Evolutionary conservation across 2,888 invertebrate genomes (phyloP), one percentile per base, ranked within the genome.

Genomic region (Megamerina dolium): DNA sequence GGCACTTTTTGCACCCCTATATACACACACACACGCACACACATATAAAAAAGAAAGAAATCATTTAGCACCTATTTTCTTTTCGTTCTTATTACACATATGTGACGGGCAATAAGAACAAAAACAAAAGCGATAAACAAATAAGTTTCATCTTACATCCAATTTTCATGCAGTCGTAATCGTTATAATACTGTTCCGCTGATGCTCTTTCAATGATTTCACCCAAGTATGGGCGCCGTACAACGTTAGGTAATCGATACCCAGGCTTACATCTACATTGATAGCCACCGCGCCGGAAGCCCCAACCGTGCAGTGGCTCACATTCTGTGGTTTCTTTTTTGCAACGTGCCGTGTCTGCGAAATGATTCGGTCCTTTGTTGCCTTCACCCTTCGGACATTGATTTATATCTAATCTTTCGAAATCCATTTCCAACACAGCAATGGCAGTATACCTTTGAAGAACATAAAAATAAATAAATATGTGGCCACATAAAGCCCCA

Each of bases 301-400:
- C 96, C 87, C 89, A 97, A 4, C 96, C 96, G 66, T 93, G 85
- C 37, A 96, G 70, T 0, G 96, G 96, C 72, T 97, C 96, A 71
- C 96, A 97, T 87, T 91, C 90, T 5, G 92, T 92, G 2, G 90
- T 90, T 61, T 87, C 86, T 55, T 81, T 79, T 75, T 93, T 92
- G 75, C 96, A 97, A 46, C 91, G 75, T 0, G 92, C 87, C 0
- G 94, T 94, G 50, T 87, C 85, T 2, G 83, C 85, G 75, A 94
- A 96, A 63, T 79, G 77, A 74, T 96, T 96, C 0, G 90, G 88
- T 23, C 83, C 82, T 54, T 79, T 83, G 64, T 96, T 96, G 34
- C 95, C 96, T 57, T 82, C 76, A 43, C 93, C 88, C 49, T 75
- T 74, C 0, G 95, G 94, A 77, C 96, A 97, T 62, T 95, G 96